Evolutionary conservation across 2,113 vertebrate species (phyloP).

Genomic region (Hyperopisus bebe): DNA sequence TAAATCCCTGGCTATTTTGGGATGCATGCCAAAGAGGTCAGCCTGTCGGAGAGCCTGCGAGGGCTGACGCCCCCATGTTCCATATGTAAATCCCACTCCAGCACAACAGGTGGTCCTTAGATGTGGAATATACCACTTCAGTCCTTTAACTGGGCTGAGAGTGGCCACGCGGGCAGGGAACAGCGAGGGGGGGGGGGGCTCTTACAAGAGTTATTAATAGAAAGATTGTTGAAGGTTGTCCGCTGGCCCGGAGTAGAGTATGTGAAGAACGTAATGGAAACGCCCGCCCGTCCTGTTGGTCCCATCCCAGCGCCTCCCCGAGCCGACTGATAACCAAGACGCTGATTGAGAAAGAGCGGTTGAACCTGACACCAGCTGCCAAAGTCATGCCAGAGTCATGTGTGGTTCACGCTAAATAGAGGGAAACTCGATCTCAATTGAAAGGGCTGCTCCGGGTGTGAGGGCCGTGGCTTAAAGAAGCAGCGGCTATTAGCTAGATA

Average conservation of each 20-base stretch:
- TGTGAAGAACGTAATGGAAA: conserved; percentile 35
- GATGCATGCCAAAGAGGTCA: conserved; percentile 60
- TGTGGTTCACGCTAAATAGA: conserved; percentile 49
- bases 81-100: conserved; percentile 39
- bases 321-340: background rate
- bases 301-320: conserved; percentile 2
- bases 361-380: conserved; percentile 47
- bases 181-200: background rate
- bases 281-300: conserved; percentile 31
- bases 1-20: conserved; percentile 61
- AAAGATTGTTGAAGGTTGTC: conserved; percentile 15
- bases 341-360: conserved; percentile 28
- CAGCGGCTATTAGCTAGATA: background rate
- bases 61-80: conserved; percentile 11
- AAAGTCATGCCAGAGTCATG: conserved; percentile 42
- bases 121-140: conserved; percentile 44
- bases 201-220: conserved; percentile 14
- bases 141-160: conserved; percentile 19
- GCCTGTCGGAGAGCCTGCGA: conserved; percentile 13
- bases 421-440: conserved; percentile 51
- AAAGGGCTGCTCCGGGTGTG: conserved; percentile 20
- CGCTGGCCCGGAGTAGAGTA: background rate
- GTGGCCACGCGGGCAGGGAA: background rate
- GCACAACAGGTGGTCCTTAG: conserved; percentile 58
- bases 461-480: background rate